Base-by-base conservation (phyloP, 1,140 invertebrate species). In the Proales similis region DNA sequence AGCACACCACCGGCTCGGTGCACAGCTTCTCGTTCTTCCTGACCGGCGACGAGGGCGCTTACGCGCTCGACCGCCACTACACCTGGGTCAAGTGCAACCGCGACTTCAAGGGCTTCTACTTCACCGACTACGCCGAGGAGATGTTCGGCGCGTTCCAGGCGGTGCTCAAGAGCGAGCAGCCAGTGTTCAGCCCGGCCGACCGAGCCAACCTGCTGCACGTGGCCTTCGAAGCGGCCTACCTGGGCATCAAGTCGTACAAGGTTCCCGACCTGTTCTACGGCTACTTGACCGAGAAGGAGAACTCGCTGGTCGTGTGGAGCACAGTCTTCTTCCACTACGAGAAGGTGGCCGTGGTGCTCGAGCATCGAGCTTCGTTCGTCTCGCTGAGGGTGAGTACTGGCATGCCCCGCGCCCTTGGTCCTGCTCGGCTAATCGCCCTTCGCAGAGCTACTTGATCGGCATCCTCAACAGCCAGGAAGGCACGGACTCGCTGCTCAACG, bases 41-140 rank as follows among this genome's bases (percentile, higher is more conserved):
- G 19, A 46, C 14, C n/a, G 39, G 27, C 26, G 36, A 19, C 6
- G 27, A 45, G 22, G 39, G 39, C 19, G 32, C 14, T 3, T 20
- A 22, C 6, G 11, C 5, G 24, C 7, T 45, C 22, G 6, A 9
- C 1, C 11, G 39, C 30, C 33, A 20, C 33, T 46, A 33, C 17
- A 45, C 53, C 30, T 61, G 53, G 53, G 27, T 61, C 27, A 61
- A 45, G 47, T 61, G 53, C 24, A 61, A 61, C 27, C 32, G 38
- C 5, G 39, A 61, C 22, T 61, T 61, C 14, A 43, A 29, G 26
- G 27, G 53, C 22, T 61, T 29, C 24, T 45, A 61, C 36, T 39
- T 61, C 20, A 61, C 53, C 4, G 39, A 61, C 14, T 61, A 61
- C 24, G 30, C 24, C 4, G 39, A 45, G 20, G 27, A 36, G 19